Base-by-base conservation (phyloP, 2,113 vertebrate species). In the Nothocercus julius region DNA sequence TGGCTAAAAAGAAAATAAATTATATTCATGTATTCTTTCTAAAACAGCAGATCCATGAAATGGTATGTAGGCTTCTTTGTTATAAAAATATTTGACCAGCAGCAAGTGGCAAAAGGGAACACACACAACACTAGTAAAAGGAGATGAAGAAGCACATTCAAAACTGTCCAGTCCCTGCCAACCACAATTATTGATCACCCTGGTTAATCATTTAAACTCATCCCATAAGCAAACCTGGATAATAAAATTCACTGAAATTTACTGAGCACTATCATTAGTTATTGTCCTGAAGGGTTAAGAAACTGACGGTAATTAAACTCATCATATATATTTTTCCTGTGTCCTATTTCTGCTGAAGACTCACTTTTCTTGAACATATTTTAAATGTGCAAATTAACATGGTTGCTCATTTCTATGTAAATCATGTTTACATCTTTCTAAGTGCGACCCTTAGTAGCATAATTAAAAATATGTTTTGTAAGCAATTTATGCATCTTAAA, bases 381-480 rank as follows among this genome's bases (percentile, higher is more conserved):
- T 69, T 87, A 95, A 93, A 74, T 76, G 30, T 82, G 9, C 80
- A 38, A 85, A 92, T 95, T 90, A 89, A 67, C 53, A 67, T 34
- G 79, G 68, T 78, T 79, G 76, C 49, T 88, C 45, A 89, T 92
- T 96, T 91, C 78, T 89, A 54, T 95, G 91, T 87, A 77, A 95
- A 94, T 77, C 90, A 82, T 1, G 0, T 77, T 82, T 77, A 66
- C 53, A 94, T 2, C 64, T 85, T 85, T 76, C 78, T 85, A 72
- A 70, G 49, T 21, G 51, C 89, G 76, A 92, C 88, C 79, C 79
- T 88, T 86, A 76, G 51, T 68, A 91, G 30, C 66, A 59, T 82
- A 95, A 96, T 77, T 70, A 95, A 89, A 96, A 93, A 74, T 25
- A 94, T 6, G 14, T 6, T 80, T 89, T 94, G 79, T 66, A 94